Conservation (phyloP, 2,113 vertebrate species). For the Syrmaticus mikado region DNA sequence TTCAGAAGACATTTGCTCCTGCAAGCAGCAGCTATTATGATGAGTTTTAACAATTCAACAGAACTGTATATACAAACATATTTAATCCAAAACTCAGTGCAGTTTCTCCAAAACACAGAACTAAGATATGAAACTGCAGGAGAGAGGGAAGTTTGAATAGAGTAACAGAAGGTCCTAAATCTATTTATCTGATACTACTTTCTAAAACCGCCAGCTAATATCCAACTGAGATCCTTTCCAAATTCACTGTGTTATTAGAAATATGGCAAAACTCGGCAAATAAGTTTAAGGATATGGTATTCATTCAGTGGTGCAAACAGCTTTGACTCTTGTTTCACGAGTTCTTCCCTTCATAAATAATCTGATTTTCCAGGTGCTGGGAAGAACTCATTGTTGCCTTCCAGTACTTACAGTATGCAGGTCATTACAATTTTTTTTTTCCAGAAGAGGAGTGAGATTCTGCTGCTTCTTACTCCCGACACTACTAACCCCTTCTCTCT, state of each 20-base stretch:
- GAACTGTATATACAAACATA: neutral
- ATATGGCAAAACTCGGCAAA: neutral
- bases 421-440: neutral
- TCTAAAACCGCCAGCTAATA: neutral
- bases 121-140: neutral
- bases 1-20: neutral
- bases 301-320: neutral
- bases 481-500: neutral
- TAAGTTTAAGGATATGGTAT: neutral
- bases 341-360: neutral
- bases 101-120: neutral
- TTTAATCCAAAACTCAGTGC: neutral
- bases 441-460: neutral
- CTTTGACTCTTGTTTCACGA: neutral
- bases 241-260: neutral
- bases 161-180: neutral
- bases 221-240: neutral
- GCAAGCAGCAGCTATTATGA: neutral
- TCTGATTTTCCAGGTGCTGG: neutral
- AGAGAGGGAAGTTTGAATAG: neutral
- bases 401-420: neutral
- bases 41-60: neutral
- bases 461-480: neutral
- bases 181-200: neutral
- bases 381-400: too few species aligned